Base-by-base conservation (phyloP, 2,797 vertebrate genomes). In the Podarcis lilfordi region DNA sequence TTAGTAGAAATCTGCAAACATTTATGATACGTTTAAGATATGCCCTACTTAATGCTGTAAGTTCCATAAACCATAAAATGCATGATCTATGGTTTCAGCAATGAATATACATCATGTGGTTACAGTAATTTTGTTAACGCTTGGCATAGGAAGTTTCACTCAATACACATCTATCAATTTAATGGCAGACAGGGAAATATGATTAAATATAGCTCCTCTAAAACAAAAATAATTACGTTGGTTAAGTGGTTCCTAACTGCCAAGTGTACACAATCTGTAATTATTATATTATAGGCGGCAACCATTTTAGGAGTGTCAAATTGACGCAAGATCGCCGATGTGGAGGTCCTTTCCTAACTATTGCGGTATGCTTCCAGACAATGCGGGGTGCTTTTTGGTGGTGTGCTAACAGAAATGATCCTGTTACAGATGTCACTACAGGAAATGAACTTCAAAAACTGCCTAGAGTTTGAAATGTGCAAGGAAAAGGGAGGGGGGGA, bases 181-280 rank as follows among this genome's bases (percentile, higher is more conserved):
- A 37, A 55, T 13, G 11, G 77, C 32, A 29, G 59, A 40, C n/a
- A 25, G 32, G 13, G 15, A 19, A 25, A 75, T 13, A 75, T 35
- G 4, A 64, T 8, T n/a, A 45, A 84, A 87, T 79, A 84, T 21
- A 88, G 5, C 15, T 78, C 19, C 50, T 71, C 23, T 37, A 80
- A 89, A 91, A 72, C 80, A 82, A 80, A 81, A 74, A 66, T 75
- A 83, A 77, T 32, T 50, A 43, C 27, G 19, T 55, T 43, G 59
- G 1, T 88, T 93, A 89, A 75, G 80, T 71, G 21, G 82, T 84
- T 87, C 87, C 76, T 69, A 27, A 72, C 77, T 88, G n/a, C 69
- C 25, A 25, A 89, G 91, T 25, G 66, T 64, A 89, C 75, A 64
- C 59, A 74, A 13, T 35, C 40, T 43, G 40, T 82, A 87, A 87